These are phyloP conservation scores for Bicyclus anynana DNA, from an alignment of 1,140 invertebrate species.

Conservation along the genomic window DNA sequence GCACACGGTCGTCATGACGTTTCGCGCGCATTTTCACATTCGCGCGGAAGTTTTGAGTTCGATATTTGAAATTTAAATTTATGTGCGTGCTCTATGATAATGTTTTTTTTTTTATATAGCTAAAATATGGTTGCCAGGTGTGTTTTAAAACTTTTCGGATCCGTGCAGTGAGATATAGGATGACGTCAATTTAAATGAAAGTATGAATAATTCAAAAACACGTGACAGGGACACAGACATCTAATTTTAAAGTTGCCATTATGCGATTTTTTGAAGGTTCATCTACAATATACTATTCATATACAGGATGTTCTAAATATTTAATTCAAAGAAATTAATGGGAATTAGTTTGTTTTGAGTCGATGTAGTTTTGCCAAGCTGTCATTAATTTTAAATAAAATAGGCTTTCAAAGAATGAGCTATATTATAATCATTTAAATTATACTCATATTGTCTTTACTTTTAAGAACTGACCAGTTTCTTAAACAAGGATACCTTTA, in stretches of 20 bases:
- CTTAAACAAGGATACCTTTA: no score
- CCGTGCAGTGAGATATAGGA: conserved; percentile 17
- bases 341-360: no score
- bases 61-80: conserved; percentile 49
- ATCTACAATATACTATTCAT: no score
- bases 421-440: no score
- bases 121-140: conserved; percentile 24
- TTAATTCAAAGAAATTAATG: no score
- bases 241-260: background rate
- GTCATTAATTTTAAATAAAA: no score
- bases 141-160: conserved; percentile 22
- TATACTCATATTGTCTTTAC: no score
- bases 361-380: no score
- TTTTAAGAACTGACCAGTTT: no score
- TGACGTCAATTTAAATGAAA: conserved; percentile 19
- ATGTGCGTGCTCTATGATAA: conserved; percentile 16
- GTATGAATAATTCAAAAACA: background rate
- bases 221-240: background rate
- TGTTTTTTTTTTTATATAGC: conserved; percentile 39
- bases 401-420: no score
- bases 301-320: no score
- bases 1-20: conserved; percentile 32
- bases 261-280: no score
- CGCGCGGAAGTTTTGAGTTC: conserved; percentile 36
- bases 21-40: conserved; percentile 31